Conservation (phyloP, 2,888 invertebrate species). For the Heliconius ethilla region DNA sequence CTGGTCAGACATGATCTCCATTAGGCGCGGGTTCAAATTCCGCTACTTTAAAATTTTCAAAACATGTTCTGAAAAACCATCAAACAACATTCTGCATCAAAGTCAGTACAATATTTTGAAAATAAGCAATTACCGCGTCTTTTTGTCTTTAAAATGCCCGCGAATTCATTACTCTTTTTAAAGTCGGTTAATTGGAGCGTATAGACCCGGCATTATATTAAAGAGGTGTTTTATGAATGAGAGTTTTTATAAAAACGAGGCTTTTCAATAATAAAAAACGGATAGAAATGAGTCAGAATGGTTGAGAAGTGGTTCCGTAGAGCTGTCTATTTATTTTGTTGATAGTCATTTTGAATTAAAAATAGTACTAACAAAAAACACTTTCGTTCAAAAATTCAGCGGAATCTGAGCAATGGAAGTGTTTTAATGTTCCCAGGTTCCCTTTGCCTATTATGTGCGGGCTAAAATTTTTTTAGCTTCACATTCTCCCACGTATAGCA, state of each 20-base stretch:
- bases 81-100: background rate
- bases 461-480: too few relatives aligned
- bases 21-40: background rate
- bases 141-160: slow-evolving; percentile 1
- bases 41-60: background rate
- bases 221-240: slow-evolving; percentile 27
- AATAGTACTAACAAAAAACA: too few relatives aligned
- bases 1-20: background rate
- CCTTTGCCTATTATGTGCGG: background rate
- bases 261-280: slow-evolving; percentile 32
- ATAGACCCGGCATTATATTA: slow-evolving; percentile 24
- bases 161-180: slow-evolving; percentile 16
- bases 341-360: background rate
- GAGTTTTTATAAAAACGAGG: slow-evolving; percentile 28
- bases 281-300: slow-evolving; percentile 6
- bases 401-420: background rate
- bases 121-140: background rate
- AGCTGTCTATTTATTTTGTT: background rate
- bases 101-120: background rate
- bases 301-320: slow-evolving; percentile 3
- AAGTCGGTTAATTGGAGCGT: slow-evolving; percentile 25
- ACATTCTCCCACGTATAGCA: too few relatives aligned
- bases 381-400: background rate
- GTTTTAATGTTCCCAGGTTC: background rate
- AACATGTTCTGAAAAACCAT: background rate